Conservation (phyloP, 2,888 invertebrate genomes). For the Drosophila diplacantha region DNA sequence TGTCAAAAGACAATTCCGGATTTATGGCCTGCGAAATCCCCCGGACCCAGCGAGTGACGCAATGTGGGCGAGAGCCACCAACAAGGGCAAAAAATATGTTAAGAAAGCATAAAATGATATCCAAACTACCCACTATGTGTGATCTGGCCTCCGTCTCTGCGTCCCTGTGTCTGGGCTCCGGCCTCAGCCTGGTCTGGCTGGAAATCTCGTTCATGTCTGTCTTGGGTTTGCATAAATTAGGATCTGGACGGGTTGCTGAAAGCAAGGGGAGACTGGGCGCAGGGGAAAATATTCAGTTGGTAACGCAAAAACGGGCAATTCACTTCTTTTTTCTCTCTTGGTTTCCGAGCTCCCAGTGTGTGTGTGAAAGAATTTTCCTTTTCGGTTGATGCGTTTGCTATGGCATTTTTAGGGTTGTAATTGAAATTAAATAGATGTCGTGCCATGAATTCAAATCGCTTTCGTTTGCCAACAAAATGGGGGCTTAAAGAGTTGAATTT, state of each 20-base stretch:
- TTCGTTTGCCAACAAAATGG: slow-evolving; percentile 21
- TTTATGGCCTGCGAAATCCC: slow-evolving; percentile 70
- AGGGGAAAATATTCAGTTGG: slow-evolving; percentile 20
- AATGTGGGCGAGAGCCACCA: slow-evolving; percentile 49
- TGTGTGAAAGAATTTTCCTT: slow-evolving; percentile 30
- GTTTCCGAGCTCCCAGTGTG: slow-evolving; percentile 11
- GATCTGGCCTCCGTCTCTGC: slow-evolving; percentile 23
- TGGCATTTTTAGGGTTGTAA: slow-evolving; percentile 70
- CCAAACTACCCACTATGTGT: slow-evolving; percentile 48
- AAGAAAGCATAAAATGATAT: slow-evolving; percentile 73
- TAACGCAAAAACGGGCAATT: slow-evolving; percentile 28
- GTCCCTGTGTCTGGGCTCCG: background rate
- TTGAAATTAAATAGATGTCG: slow-evolving; percentile 73
- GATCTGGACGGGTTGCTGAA: slow-evolving; percentile 42
- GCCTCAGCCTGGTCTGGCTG: slow-evolving; percentile 31
- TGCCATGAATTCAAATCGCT: slow-evolving; percentile 68
- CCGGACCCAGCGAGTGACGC: slow-evolving; percentile 52
- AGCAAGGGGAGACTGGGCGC: slow-evolving; percentile 2
- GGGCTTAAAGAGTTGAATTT: slow-evolving; percentile 54
- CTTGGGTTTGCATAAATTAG: slow-evolving; percentile 71
- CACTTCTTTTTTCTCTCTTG: background rate
- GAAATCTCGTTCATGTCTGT: slow-evolving; percentile 58
- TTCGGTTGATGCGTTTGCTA: slow-evolving; percentile 69
- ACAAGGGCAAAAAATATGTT: slow-evolving; percentile 64
- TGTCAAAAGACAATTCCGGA: slow-evolving; percentile 74